Percentiles rank a stretch among this genome's conserved stretches.
phyloP scores from a whole-genome alignment of 2,888 invertebrate species.

The Oxyscelio sp. region DNA sequence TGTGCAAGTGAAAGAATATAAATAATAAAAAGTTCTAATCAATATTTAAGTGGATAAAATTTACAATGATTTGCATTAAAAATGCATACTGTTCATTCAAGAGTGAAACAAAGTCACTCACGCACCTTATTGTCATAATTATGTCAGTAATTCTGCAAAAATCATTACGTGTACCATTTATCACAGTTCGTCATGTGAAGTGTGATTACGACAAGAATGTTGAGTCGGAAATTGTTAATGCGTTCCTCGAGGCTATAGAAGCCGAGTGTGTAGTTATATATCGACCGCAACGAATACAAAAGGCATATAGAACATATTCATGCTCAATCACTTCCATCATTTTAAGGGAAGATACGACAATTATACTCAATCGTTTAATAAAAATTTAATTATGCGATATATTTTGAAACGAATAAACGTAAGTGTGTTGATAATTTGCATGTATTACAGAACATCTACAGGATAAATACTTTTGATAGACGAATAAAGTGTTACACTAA shows the following conservation, averaged over 20 bases:
- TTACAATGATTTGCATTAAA: too few relatives aligned
- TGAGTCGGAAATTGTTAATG: constrained; percentile 66
- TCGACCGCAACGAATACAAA: constrained; percentile 58
- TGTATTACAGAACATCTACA: too few relatives aligned
- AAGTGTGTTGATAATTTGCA: constrained; percentile 2
- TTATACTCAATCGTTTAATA: constrained; percentile 64
- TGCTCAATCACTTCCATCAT: constrained; percentile 65
- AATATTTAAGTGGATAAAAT: too few relatives aligned
- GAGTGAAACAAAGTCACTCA: constrained; percentile 11
- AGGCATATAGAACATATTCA: constrained; percentile 67
- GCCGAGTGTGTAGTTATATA: constrained; percentile 56
- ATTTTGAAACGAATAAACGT: constrained; percentile 31
- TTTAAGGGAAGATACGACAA: constrained; percentile 58
- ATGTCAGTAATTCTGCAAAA: constrained; percentile 26
- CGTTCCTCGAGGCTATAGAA: constrained; percentile 58
- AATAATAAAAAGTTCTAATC: too few relatives aligned
- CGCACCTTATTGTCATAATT: constrained; percentile 12
- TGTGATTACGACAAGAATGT: constrained; percentile 64
- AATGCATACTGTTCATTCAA: too few relatives aligned
- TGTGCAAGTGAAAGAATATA: too few relatives aligned
- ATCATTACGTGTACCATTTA: constrained; percentile 33
- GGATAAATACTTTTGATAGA: too few relatives aligned
- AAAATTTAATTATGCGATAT: constrained; percentile 49
- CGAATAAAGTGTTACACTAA: too few relatives aligned
- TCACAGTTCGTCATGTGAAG: constrained; percentile 35